Conservation (phyloP, 2,888 invertebrate genomes). For the Tigriopus californicus region DNA sequence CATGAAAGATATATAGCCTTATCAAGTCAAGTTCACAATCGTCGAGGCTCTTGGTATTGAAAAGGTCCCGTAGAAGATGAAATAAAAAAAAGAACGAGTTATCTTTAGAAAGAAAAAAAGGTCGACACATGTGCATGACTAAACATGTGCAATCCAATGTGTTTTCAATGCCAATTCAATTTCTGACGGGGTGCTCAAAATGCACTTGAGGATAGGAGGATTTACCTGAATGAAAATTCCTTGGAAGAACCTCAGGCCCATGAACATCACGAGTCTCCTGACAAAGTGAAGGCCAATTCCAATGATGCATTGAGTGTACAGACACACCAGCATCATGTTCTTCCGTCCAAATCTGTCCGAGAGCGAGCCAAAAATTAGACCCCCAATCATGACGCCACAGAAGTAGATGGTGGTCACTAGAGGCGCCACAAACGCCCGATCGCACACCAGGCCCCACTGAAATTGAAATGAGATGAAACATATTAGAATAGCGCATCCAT, state of each 20-base stretch:
- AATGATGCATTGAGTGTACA: conserved; percentile 28
- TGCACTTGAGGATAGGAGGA: no score
- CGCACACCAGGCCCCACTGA: conserved; percentile 30
- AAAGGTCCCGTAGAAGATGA: no score
- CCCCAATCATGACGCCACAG: conserved; percentile 29
- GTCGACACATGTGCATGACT: no score
- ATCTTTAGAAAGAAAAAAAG: no score
- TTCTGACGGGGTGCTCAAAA: no score
- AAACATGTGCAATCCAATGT: no score
- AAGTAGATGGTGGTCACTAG: conserved; percentile 28
- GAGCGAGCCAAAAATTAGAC: conserved; percentile 28
- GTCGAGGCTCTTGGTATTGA: no score
- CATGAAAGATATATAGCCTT: no score
- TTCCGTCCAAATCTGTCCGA: conserved; percentile 30
- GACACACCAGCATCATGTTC: conserved; percentile 28
- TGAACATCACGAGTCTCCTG: conserved; percentile 26
- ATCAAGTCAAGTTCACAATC: no score
- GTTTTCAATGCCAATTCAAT: no score
- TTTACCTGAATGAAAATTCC: conserved; percentile 30
- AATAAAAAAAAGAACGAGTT: no score
- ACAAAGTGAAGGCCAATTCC: conserved; percentile 22
- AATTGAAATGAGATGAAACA: neutral
- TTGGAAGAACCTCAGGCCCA: conserved; percentile 28
- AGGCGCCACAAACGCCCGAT: conserved; percentile 25
- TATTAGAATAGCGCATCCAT: neutral